These are phyloP conservation scores for Pristionchus japonicus DNA, from an alignment of 2,888 invertebrate species.

Conservation along the genomic window DNA sequence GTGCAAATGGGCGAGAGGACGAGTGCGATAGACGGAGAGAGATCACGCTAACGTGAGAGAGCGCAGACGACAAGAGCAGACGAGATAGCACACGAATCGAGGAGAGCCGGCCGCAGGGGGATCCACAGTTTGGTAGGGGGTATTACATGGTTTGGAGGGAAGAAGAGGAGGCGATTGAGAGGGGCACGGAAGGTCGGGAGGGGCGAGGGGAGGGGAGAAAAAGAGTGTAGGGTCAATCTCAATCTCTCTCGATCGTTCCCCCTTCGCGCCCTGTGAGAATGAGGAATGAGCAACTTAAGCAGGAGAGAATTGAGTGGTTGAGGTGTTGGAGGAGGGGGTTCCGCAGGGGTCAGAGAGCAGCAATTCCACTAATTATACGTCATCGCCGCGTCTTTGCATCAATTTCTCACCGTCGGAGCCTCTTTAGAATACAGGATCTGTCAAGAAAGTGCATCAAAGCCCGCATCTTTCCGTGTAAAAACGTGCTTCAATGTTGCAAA, in stretches of 20 bases:
- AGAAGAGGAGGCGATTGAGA: neutral
- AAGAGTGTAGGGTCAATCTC: neutral
- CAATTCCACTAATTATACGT: neutral
- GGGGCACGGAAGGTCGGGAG: neutral
- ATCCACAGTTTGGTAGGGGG: slow-evolving; percentile 28
- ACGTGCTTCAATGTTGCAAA: too few relatives aligned
- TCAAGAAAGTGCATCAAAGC: too few relatives aligned
- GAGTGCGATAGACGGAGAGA: neutral
- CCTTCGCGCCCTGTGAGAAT: neutral
- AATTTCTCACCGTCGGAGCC: too few relatives aligned
- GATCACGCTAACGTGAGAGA: neutral
- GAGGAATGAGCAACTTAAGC: neutral
- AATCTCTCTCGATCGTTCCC: neutral
- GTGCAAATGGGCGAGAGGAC: neutral
- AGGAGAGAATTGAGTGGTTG: neutral
- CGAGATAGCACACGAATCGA: neutral
- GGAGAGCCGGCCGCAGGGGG: neutral
- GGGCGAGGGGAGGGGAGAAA: neutral
- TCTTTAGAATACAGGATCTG: too few relatives aligned
- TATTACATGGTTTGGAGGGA: slow-evolving; percentile 20
- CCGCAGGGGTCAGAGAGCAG: neutral
- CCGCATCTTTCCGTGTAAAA: too few relatives aligned
- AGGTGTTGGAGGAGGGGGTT: neutral
- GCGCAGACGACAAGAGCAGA: neutral
- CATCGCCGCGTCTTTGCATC: too few relatives aligned